Base-by-base conservation (phyloP, 2,888 invertebrate genomes). In the Alitta virens region DNA sequence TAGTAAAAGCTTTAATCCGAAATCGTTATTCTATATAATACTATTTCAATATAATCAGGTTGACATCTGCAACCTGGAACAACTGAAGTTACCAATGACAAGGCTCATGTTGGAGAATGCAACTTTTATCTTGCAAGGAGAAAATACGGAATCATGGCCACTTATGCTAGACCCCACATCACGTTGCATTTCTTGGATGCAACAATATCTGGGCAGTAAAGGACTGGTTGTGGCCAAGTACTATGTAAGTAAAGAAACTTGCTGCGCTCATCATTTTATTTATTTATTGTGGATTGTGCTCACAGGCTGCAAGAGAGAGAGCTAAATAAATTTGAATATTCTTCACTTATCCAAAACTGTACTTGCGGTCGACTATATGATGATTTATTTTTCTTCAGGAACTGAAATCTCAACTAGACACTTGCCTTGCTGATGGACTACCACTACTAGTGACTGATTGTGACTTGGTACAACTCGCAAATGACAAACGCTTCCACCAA, bases 121-220 rank as follows among this genome's bases (percentile, higher is more conserved):
- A 16, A 74, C 74, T 43, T 79, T 79, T 71, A 65, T 81, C 60
- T 77, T 80, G 75, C 78, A 80, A 66, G 78, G 76, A 51, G 75
- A 76, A 60, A 75, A 73, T 60, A 71, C 72, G 42, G 72, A 74
- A 51, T 78, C 79, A 27, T 82, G 82, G 82, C 81, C 81, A 16
- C 72, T 82, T 3, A 68, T 82, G 56, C 81, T 78, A 73, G 82
- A 82, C 66, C 77, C 80, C 14, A 78, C 78, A 26, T 74, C 76
- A 40, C 67, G 74, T 18, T 76, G 75, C 46, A 71, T 81, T 33
- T 72, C 75, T 49, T 81, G 81, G 80, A 66, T 80, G n/a, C 67
- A 70, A 24, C 54, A 56, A 43, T 77, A 74, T 61, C 71, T 72
- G 63, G 65, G 71, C 40, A 68, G 38, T 55, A 75, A 74, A 57